Evolutionary conservation across 2,888 invertebrate species (phyloP).

Genomic region (Drosophila borborema): DNA sequence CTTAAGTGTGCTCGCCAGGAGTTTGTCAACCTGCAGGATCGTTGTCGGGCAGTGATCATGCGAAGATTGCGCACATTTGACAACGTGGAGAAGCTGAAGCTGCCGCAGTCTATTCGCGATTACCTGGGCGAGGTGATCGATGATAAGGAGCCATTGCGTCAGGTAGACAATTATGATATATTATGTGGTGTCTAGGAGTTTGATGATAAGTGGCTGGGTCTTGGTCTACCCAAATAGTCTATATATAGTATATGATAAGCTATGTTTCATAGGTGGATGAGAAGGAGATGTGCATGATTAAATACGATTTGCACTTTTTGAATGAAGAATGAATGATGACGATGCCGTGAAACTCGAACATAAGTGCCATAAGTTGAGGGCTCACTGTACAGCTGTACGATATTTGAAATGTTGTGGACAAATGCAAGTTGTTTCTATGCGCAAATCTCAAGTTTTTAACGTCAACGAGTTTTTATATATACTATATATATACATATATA

Average conservation of each 20-base stretch:
- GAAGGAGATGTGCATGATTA: constrained; percentile 49
- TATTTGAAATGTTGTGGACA: neutral
- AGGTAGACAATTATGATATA: constrained; percentile 85
- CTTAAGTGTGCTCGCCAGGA: constrained; percentile 87
- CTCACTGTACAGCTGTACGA: constrained; percentile 10
- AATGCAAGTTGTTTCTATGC: constrained; percentile 11
- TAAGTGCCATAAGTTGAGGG: constrained; percentile 62
- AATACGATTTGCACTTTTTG: constrained; percentile 44
- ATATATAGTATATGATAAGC: constrained; percentile 20
- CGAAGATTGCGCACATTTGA: constrained; percentile 86
- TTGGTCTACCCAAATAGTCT: constrained; percentile 12
- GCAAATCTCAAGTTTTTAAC: constrained; percentile 38
- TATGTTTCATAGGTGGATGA: constrained; percentile 51
- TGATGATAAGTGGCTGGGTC: neutral
- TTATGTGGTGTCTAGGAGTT: constrained; percentile 77
- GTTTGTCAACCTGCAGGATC: constrained; percentile 89
- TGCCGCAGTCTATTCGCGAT: constrained; percentile 87
- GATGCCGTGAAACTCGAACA: constrained; percentile 60
- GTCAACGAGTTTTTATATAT: neutral
- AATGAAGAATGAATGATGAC: neutral
- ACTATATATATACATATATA: neutral
- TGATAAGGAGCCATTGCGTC: constrained; percentile 83
- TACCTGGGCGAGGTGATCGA: constrained; percentile 87
- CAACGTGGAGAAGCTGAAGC: constrained; percentile 86
- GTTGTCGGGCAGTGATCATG: constrained; percentile 88